phyloP scores from a whole-genome alignment of 2,113 vertebrate genomes.

The Plecotus auritus region DNA sequence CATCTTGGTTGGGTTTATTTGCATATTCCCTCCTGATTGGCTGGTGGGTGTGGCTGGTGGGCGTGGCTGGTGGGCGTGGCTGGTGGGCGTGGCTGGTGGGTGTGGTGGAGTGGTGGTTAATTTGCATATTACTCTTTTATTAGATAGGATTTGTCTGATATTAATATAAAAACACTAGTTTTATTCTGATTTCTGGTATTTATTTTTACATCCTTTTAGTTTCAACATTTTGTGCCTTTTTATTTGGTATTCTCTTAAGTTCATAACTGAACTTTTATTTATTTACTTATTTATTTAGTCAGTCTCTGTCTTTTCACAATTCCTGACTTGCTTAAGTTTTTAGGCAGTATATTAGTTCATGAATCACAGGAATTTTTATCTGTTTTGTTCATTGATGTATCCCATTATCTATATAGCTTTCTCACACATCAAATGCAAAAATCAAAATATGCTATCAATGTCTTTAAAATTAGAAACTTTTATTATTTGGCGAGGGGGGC shows the following conservation, averaged over 20 bases:
- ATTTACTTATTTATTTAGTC: background rate
- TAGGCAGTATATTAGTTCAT: background rate
- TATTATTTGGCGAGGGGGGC: slow-evolving; percentile 27
- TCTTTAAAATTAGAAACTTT: slow-evolving; percentile 47
- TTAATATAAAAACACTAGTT: background rate
- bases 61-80: too few species aligned
- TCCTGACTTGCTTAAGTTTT: background rate
- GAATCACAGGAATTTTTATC: background rate
- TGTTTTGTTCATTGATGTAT: background rate
- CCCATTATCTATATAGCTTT: background rate
- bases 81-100: too few species aligned
- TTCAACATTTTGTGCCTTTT: background rate
- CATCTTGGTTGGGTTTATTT: too few species aligned
- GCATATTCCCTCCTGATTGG: too few species aligned
- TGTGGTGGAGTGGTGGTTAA: too few species aligned
- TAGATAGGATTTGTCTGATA: background rate
- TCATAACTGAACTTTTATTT: background rate
- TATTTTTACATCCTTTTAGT: background rate
- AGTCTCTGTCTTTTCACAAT: background rate
- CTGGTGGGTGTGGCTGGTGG: too few species aligned
- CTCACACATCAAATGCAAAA: slow-evolving; percentile 34
- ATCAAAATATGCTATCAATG: slow-evolving; percentile 31
- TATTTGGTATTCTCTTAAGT: background rate
- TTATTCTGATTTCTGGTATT: background rate
- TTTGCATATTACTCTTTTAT: too few species aligned